Evolutionary conservation across 2,797 vertebrate genomes (phyloP).

Genomic region (Poecile montanus): DNA sequence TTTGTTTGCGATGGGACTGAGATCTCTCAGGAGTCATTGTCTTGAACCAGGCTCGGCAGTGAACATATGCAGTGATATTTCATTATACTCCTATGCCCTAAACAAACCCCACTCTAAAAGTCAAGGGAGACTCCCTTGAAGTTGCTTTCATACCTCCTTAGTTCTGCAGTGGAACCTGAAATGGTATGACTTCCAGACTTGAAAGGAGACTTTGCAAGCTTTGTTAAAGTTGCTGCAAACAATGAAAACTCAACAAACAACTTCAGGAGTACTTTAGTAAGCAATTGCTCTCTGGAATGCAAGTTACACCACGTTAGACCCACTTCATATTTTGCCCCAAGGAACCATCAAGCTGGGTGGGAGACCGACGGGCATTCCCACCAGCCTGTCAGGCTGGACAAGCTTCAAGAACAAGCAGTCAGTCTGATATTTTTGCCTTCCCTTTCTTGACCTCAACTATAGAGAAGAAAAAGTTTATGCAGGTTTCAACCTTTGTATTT

Average conservation of each 20-base stretch:
- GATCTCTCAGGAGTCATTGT: not conserved
- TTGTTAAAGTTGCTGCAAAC: conserved; percentile 23
- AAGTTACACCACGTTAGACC: conserved; percentile 26
- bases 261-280: conserved; percentile 22
- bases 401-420: not conserved
- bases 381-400: conserved; percentile 12
- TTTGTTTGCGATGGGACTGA: not conserved
- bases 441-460: not conserved
- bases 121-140: not conserved
- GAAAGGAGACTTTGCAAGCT: not conserved
- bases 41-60: not conserved
- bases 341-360: conserved; percentile 16
- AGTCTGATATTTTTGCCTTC: conserved; percentile 1
- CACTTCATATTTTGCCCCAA: conserved; percentile 23
- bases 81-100: not conserved
- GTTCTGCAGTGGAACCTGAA: not conserved
- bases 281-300: conserved; percentile 15
- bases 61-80: not conserved
- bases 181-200: not conserved
- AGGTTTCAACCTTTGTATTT: not conserved
- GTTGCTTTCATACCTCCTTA: not conserved
- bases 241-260: conserved; percentile 45
- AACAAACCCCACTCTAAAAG: not conserved
- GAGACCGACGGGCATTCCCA: not conserved
- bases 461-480: not conserved